Evolutionary conservation across 2,113 vertebrate genomes (phyloP).

Genomic region (Tringa solitaria): DNA sequence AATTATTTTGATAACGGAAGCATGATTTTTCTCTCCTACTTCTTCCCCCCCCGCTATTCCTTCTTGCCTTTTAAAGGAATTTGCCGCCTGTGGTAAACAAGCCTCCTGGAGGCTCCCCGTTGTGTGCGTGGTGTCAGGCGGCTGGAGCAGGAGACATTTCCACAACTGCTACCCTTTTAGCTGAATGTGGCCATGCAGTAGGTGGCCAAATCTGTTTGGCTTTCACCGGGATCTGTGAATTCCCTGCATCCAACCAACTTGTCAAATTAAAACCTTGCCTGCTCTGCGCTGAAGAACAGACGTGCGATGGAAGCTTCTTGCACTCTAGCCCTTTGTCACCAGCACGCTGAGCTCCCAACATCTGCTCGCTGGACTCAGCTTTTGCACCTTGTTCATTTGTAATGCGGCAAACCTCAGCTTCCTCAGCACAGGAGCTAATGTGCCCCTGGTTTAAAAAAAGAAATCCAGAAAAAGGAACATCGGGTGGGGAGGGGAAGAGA

Average conservation of each 20-base stretch:
- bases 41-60: not conserved
- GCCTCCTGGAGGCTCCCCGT: not conserved
- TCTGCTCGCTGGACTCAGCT: conserved; percentile 56
- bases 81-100: not conserved
- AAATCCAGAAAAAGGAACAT: not conserved
- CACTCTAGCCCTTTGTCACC: conserved; percentile 69
- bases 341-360: conserved; percentile 56
- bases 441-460: not conserved
- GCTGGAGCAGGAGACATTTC: conserved; percentile 15
- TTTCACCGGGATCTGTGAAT: conserved; percentile 57
- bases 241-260: conserved; percentile 70
- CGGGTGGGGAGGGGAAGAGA: not conserved
- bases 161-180: conserved; percentile 63
- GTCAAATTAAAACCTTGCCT: conserved; percentile 67
- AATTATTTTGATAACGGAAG: conserved; percentile 18
- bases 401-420: conserved; percentile 37
- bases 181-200: conserved; percentile 43
- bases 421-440: not conserved
- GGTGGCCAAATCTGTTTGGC: conserved; percentile 70
- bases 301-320: conserved; percentile 39
- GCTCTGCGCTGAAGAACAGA: conserved; percentile 40
- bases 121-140: not conserved
- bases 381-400: conserved; percentile 57
- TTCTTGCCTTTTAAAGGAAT: not conserved
- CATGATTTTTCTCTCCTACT: not conserved